A percentile compares a stretch with the other conserved stretches of the same genome.
Conservation (phyloP, 2,888 invertebrate genomes). For the Coleophora deauratella region DNA sequence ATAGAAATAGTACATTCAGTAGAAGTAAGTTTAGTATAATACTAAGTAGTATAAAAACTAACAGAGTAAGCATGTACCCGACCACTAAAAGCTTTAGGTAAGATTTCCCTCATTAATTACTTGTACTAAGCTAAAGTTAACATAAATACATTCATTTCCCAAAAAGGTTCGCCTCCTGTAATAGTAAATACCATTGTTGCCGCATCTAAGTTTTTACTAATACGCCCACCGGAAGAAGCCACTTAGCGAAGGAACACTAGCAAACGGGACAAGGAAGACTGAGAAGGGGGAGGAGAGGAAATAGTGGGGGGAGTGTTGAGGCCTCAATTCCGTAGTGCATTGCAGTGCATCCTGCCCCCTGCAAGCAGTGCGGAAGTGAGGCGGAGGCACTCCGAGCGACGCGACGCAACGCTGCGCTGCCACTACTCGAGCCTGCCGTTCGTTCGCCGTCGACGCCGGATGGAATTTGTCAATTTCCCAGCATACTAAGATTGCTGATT, state of each 20-base stretch:
- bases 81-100: no score
- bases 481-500: no score
- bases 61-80: no score
- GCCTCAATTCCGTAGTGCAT: conserved; percentile 98
- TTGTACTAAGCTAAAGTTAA: no score
- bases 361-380: conserved; percentile 97
- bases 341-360: conserved; percentile 89
- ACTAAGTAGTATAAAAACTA: no score
- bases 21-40: no score
- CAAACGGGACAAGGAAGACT: conserved; percentile 19
- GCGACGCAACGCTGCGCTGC: conserved; percentile 17
- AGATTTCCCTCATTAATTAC: no score
- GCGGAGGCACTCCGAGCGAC: conserved; percentile 66
- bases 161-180: neutral
- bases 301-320: conserved; percentile 65
- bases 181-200: conserved; percentile 5
- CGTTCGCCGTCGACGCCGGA: no score
- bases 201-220: conserved; percentile 11
- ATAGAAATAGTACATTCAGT: no score
- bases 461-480: no score
- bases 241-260: conserved; percentile 20
- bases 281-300: conserved; percentile 27
- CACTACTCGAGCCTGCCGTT: neutral
- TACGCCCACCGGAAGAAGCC: conserved; percentile 19
- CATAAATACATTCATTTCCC: conserved; percentile 1